These are phyloP conservation scores for Tetragonula clypearis DNA, from an alignment of 1,140 invertebrate species.

Conservation along the genomic window DNA sequence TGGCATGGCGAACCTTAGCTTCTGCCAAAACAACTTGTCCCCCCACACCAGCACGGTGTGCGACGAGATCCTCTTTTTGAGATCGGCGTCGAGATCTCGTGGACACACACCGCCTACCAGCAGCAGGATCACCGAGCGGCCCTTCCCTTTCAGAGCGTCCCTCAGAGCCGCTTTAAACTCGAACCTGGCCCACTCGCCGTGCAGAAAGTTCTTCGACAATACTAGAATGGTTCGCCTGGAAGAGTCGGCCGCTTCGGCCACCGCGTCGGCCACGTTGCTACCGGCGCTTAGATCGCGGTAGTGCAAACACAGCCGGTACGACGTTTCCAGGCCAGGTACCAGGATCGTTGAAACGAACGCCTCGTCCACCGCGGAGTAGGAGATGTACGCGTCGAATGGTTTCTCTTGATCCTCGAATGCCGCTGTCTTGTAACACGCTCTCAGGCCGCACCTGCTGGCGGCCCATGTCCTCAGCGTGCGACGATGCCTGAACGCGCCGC, in stretches of 20 bases:
- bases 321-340: slow-evolving; percentile 89
- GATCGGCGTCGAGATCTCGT: slow-evolving; percentile 93
- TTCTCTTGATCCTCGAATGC: slow-evolving; percentile 91
- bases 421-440: slow-evolving; percentile 91
- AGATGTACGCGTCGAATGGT: slow-evolving; percentile 94
- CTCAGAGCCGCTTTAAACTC: slow-evolving; percentile 96
- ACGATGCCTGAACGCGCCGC: slow-evolving; percentile 90
- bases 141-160: slow-evolving; percentile 92
- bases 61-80: slow-evolving; percentile 93
- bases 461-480: slow-evolving; percentile 93
- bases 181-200: slow-evolving; percentile 96
- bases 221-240: slow-evolving; percentile 95
- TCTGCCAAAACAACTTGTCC: slow-evolving; percentile 97
- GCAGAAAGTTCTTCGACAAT: slow-evolving; percentile 95
- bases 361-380: slow-evolving; percentile 95
- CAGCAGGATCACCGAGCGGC: slow-evolving; percentile 92
- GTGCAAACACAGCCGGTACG: slow-evolving; percentile 92
- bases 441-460: slow-evolving; percentile 91
- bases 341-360: slow-evolving; percentile 93
- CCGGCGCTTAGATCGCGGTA: slow-evolving; percentile 93
- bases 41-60: slow-evolving; percentile 96
- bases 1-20: slow-evolving; percentile 94
- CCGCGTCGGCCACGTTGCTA: slow-evolving; percentile 90
- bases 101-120: slow-evolving; percentile 92
- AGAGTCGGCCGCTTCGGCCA: slow-evolving; percentile 94